These are phyloP conservation scores for Limenitis camilla DNA, from an alignment of 2,888 invertebrate genomes.

Conservation along the genomic window DNA sequence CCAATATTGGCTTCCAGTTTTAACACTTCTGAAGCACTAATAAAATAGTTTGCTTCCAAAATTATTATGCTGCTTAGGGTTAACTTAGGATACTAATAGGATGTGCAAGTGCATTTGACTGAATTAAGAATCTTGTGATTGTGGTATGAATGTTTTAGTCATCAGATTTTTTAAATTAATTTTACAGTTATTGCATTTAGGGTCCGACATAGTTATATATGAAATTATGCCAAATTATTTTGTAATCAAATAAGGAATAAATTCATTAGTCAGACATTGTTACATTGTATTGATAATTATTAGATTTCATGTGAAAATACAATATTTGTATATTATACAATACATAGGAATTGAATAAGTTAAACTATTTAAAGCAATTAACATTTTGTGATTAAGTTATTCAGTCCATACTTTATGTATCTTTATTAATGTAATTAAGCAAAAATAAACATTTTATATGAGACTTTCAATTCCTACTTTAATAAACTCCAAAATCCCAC, in stretches of 20 bases:
- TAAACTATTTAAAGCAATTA: slow-evolving; percentile 44
- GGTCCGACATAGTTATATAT: slow-evolving; percentile 55
- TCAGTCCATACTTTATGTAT: slow-evolving; percentile 64
- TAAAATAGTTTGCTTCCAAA: slow-evolving; percentile 64
- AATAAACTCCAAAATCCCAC: background rate
- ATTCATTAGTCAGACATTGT: slow-evolving; percentile 34
- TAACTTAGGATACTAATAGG: slow-evolving; percentile 49
- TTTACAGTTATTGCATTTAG: slow-evolving; percentile 63
- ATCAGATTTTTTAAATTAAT: slow-evolving; percentile 45
- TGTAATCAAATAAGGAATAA: slow-evolving; percentile 52
- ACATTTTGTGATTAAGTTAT: slow-evolving; percentile 54
- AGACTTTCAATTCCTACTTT: slow-evolving; percentile 55
- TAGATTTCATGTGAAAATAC: slow-evolving; percentile 24
- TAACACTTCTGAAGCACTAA: slow-evolving; percentile 53
- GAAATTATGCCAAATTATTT: slow-evolving; percentile 68
- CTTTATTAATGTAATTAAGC: slow-evolving; percentile 59
- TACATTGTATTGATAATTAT: slow-evolving; percentile 17
- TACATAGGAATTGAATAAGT: slow-evolving; percentile 41
- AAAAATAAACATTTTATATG: slow-evolving; percentile 74
- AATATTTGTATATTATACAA: slow-evolving; percentile 27
- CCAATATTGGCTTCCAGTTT: slow-evolving; percentile 53
- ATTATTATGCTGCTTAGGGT: slow-evolving; percentile 56
- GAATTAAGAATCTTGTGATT: slow-evolving; percentile 63
- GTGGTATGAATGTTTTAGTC: slow-evolving; percentile 63
- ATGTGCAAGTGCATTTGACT: slow-evolving; percentile 64